Evolutionary conservation across 2,797 vertebrate species (phyloP).

Genomic region (Xiphophorus birchmanni): DNA sequence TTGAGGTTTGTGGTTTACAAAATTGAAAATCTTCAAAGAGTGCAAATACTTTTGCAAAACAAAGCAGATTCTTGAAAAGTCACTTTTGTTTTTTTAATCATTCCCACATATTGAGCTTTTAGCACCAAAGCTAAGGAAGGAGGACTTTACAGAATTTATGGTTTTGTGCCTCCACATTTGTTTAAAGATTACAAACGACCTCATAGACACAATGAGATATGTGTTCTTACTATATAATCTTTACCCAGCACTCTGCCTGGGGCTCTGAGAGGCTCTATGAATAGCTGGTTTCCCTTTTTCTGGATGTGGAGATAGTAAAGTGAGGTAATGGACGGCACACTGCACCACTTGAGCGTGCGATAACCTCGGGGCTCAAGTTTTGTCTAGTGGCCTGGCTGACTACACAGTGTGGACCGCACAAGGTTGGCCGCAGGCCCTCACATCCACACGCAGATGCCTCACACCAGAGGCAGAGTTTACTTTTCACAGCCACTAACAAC

Average conservation of each 20-base stretch:
- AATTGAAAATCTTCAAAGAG: not conserved
- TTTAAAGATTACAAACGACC: conserved; percentile 9
- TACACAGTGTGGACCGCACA: conserved; percentile 61
- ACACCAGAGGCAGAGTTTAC: conserved; percentile 50
- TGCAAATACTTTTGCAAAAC: not conserved
- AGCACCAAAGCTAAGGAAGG: not conserved
- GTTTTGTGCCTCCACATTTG: not conserved
- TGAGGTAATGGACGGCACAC: conserved; percentile 73
- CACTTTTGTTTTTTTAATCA: not conserved
- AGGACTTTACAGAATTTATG: not conserved
- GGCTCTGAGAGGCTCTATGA: conserved; percentile 70
- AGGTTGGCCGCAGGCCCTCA: conserved; percentile 55
- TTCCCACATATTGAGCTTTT: not conserved
- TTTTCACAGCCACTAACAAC: conserved; percentile 65
- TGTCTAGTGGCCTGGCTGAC: conserved; percentile 64
- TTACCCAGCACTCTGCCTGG: conserved; percentile 34
- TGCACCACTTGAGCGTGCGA: conserved; percentile 72
- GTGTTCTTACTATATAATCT: conserved; percentile 14
- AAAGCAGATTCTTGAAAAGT: not conserved
- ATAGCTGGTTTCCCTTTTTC: conserved; percentile 70
- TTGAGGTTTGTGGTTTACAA: not conserved
- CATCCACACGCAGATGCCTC: conserved; percentile 52
- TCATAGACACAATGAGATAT: conserved; percentile 3
- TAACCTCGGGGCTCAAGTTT: conserved; percentile 69
- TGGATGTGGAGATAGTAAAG: conserved; percentile 68